These are phyloP conservation scores for Sacculina carcini DNA, from an alignment of 2,888 invertebrate species.

Conservation along the genomic window DNA sequence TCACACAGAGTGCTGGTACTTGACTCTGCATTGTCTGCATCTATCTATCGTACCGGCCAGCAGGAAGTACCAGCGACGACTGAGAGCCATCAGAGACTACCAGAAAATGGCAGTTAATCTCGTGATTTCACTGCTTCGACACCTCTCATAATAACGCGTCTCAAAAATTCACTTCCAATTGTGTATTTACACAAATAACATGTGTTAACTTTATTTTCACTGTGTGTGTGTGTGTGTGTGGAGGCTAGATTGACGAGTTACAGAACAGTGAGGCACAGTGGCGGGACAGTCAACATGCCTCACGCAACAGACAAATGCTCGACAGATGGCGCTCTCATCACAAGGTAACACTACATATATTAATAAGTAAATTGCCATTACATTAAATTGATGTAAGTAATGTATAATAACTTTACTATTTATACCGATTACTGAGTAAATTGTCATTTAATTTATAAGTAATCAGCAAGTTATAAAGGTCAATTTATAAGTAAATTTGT, in stretches of 20 bases:
- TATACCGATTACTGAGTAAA: no score
- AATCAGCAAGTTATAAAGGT: no score
- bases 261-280: conserved; percentile 54
- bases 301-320: conserved; percentile 52
- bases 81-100: conserved; percentile 51
- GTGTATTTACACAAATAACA: no score
- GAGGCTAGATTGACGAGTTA: conserved; percentile 36
- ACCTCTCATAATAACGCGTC: no score
- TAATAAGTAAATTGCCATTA: no score
- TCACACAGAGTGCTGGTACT: conserved; percentile 88
- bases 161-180: no score
- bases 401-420: no score
- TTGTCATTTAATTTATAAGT: no score
- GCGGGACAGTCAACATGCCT: conserved; percentile 44
- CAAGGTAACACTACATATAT: conserved; percentile 27
- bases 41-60: conserved; percentile 66
- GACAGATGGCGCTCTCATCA: conserved; percentile 67
- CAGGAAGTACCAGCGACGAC: conserved; percentile 49
- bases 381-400: no score
- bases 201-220: conserved; percentile 6
- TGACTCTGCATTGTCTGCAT: conserved; percentile 81
- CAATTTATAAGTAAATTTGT: no score
- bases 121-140: no score
- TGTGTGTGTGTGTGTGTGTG: background rate
- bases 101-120: conserved; percentile 68